Percentiles rank a stretch among this genome's conserved stretches.
Conservation (phyloP, 2,113 vertebrate species). For the Cebidichthys violaceus region DNA sequence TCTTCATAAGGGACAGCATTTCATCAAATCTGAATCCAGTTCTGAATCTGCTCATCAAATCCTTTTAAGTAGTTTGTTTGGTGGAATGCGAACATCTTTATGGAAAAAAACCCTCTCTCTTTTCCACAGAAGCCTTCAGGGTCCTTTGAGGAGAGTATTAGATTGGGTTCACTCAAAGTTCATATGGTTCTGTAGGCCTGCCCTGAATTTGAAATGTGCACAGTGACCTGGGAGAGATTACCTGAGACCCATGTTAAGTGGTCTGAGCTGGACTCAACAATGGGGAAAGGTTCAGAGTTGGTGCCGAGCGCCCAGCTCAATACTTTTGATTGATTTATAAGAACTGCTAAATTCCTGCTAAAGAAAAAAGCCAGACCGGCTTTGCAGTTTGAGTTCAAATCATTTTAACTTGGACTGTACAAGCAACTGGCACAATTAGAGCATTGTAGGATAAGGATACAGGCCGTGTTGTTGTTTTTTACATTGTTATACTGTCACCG, state of each 20-base stretch:
- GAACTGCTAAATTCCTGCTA: neutral
- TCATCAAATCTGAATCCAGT: neutral
- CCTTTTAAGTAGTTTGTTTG: neutral
- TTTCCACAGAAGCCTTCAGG: no score
- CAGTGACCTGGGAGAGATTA: neutral
- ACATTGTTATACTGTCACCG: neutral
- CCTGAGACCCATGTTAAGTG: neutral
- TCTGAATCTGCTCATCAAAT: neutral
- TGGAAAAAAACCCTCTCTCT: neutral
- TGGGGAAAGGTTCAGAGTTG: neutral
- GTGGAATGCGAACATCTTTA: neutral
- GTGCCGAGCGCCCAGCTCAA: neutral
- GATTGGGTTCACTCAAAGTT: neutral
- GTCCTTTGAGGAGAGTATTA: no score
- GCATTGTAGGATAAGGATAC: neutral
- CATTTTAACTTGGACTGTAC: neutral
- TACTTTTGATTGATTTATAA: neutral
- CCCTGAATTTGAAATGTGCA: neutral
- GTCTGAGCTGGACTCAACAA: neutral
- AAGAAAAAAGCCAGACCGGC: neutral
- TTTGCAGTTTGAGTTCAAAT: neutral
- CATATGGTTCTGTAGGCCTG: neutral
- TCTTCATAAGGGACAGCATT: neutral
- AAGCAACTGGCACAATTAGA: no score
- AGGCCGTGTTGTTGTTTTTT: neutral